These are phyloP conservation scores for Morpho helenor DNA, from an alignment of 2,888 invertebrate species.

Conservation along the genomic window DNA sequence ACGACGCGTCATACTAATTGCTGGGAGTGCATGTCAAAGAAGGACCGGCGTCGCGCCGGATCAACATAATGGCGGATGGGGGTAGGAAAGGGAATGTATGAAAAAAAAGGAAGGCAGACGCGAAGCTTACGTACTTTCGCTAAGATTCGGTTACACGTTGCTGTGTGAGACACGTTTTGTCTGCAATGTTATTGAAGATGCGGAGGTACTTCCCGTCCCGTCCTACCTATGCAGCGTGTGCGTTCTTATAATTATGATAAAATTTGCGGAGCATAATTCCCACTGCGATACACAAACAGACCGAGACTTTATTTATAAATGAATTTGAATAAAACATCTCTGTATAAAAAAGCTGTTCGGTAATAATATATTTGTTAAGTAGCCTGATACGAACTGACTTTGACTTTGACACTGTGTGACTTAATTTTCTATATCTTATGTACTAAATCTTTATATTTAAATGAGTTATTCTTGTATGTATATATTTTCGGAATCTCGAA, in stretches of 20 bases:
- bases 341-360: no score
- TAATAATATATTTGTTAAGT: no score
- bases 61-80: slow-evolving; percentile 73
- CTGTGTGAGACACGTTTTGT: slow-evolving; percentile 50
- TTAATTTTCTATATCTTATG: no score
- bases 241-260: not conserved
- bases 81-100: slow-evolving; percentile 64
- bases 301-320: no score
- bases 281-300: not conserved
- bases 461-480: no score
- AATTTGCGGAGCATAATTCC: not conserved
- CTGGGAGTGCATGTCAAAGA: slow-evolving; percentile 75
- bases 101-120: slow-evolving; percentile 58
- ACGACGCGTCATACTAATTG: slow-evolving; percentile 71
- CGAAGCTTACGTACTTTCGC: slow-evolving; percentile 42
- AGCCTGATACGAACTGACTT: no score
- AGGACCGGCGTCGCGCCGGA: slow-evolving; percentile 75
- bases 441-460: no score
- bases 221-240: not conserved
- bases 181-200: slow-evolving; percentile 33
- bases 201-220: slow-evolving; percentile 22
- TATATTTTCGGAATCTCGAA: no score
- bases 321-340: no score
- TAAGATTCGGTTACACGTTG: slow-evolving; percentile 67
- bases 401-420: no score